Conservation (phyloP, 1,140 invertebrate genomes). For the Cherax destructor region DNA sequence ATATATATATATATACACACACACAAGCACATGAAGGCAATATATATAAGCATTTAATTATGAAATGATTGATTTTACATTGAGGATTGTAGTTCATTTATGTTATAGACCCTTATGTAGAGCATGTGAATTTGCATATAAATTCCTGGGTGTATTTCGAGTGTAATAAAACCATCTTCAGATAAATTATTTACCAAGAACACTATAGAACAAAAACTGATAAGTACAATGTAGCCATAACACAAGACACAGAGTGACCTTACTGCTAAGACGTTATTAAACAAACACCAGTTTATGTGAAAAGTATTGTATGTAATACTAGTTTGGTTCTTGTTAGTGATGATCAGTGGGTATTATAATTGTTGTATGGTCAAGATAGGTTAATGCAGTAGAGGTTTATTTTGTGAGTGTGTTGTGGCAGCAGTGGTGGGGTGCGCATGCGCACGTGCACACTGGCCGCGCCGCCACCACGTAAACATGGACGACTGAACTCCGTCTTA, state of each 20-base stretch:
- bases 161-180: no score
- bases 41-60: neutral
- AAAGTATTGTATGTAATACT: neutral
- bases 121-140: no score
- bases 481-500: slow-evolving; percentile 61
- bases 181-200: neutral
- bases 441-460: slow-evolving; percentile 43
- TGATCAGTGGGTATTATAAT: neutral
- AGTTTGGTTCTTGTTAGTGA: no score
- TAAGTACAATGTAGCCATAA: neutral
- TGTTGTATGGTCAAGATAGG: neutral
- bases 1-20: no score
- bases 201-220: neutral
- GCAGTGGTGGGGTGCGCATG: slow-evolving; percentile 33
- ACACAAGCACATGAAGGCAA: no score
- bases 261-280: neutral
- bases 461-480: slow-evolving; percentile 62
- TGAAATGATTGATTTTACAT: neutral
- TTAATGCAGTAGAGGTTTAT: neutral
- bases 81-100: no score
- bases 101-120: no score
- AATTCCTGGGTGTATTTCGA: no score
- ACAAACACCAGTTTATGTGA: neutral
- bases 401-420: slow-evolving; percentile 3
- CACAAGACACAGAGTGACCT: neutral